Evolutionary conservation across 2,888 invertebrate species (phyloP).

Genomic region (Endomychus coccineus): DNA sequence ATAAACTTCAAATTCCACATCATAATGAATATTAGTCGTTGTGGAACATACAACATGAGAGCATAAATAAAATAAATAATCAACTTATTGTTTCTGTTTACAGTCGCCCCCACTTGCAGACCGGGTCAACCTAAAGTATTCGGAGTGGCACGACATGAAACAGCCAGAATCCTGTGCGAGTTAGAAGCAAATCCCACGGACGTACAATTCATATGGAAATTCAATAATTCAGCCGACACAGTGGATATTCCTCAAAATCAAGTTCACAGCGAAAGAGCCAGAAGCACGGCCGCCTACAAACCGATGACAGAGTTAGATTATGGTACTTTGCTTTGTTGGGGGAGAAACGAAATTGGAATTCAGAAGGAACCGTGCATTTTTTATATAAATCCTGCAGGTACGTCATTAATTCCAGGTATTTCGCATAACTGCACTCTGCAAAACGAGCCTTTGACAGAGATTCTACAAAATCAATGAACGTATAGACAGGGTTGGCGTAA

Average conservation of each 20-base stretch:
- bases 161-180: slow-evolving; percentile 61
- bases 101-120: slow-evolving; percentile 67
- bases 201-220: slow-evolving; percentile 64
- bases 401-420: too few relatives aligned
- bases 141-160: slow-evolving; percentile 67
- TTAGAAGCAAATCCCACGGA: slow-evolving; percentile 67
- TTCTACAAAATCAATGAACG: too few relatives aligned
- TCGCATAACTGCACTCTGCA: too few relatives aligned
- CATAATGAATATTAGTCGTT: too few relatives aligned
- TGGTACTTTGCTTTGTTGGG: slow-evolving; percentile 68
- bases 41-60: too few relatives aligned
- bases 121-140: slow-evolving; percentile 60
- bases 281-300: slow-evolving; percentile 60
- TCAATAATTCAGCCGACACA: slow-evolving; percentile 66
- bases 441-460: too few relatives aligned
- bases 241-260: slow-evolving; percentile 59
- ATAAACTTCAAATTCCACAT: too few relatives aligned
- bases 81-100: too few relatives aligned
- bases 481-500: too few relatives aligned
- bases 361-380: slow-evolving; percentile 68
- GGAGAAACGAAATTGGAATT: slow-evolving; percentile 62
- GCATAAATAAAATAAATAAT: too few relatives aligned
- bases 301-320: slow-evolving; percentile 69
- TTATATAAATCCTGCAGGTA: slow-evolving; percentile 67
- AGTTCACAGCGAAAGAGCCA: slow-evolving; percentile 53